Evolutionary conservation across 2,113 vertebrate species (phyloP).

Genomic region (Hydrolagus affinis): DNA sequence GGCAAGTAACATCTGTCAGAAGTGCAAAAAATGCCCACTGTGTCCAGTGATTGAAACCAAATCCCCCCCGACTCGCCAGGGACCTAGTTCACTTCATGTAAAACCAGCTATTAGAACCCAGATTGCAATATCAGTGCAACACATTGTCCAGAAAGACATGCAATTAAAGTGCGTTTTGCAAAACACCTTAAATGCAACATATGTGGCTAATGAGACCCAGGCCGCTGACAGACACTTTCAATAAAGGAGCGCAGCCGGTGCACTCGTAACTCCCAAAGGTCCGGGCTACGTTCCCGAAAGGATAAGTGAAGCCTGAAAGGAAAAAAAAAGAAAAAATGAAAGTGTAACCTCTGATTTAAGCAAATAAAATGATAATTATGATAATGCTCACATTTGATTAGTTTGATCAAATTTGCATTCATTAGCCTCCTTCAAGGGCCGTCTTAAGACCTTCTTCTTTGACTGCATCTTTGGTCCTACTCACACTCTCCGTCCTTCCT

Average conservation of each 20-base stretch:
- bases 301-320: not conserved
- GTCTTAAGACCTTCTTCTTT: too few relatives aligned
- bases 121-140: not conserved
- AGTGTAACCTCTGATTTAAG: too few relatives aligned
- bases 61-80: not conserved
- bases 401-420: too few relatives aligned
- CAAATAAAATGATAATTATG: not conserved
- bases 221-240: not conserved
- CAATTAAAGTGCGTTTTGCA: slow-evolving; percentile 15
- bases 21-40: not conserved
- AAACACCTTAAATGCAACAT: slow-evolving; percentile 11
- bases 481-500: too few relatives aligned
- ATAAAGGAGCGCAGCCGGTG: not conserved
- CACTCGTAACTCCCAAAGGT: not conserved
- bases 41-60: not conserved
- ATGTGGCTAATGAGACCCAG: slow-evolving; percentile 12
- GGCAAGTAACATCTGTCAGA: not conserved
- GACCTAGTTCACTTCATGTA: slow-evolving; percentile 5
- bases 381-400: too few relatives aligned
- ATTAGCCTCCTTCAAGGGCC: too few relatives aligned
- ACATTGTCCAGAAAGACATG: not conserved
- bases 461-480: too few relatives aligned
- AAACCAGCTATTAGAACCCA: not conserved
- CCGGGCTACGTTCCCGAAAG: not conserved
- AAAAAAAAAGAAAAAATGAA: not conserved